phyloP scores from a whole-genome alignment of 37 sponge, comb jelly and placozoan species.

The Oopsacas minuta region DNA sequence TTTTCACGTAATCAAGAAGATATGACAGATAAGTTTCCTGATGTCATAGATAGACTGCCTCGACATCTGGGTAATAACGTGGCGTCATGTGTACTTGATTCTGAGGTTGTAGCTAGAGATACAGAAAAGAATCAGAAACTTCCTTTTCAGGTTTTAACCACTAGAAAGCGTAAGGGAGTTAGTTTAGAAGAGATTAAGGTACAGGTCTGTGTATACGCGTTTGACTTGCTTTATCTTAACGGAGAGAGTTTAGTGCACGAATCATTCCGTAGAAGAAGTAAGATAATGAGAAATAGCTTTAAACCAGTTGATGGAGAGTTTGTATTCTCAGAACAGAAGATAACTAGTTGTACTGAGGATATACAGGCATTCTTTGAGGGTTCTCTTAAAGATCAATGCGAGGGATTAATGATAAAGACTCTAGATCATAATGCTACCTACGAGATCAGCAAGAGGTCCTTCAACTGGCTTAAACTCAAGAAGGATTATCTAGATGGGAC shows the following conservation, averaged over 20 bases:
- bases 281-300: conserved; percentile 64
- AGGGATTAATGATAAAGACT: conserved; percentile 97
- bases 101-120: conserved; percentile 97
- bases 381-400: conserved; percentile 85
- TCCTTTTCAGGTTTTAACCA: conserved; percentile 91
- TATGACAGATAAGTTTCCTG: conserved; percentile 90
- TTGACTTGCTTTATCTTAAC: conserved; percentile 89
- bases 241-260: conserved; percentile 78
- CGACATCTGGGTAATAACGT: conserved; percentile 50
- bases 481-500: conserved; percentile 97
- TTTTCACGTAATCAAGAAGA: conserved; percentile 90
- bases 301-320: conserved; percentile 84
- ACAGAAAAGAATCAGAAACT: conserved; percentile 74
- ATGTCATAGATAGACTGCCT: conserved; percentile 81
- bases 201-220: conserved; percentile 91
- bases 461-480: conserved; percentile 98
- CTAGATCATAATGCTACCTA: conserved; percentile 87
- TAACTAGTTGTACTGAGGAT: conserved; percentile 50
- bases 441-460: conserved; percentile 90
- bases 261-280: conserved; percentile 57
- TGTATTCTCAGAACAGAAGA: conserved; percentile 54
- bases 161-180: conserved; percentile 75
- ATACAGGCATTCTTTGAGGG: conserved; percentile 83
- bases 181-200: conserved; percentile 60
- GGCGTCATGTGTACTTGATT: conserved; percentile 72